These are phyloP conservation scores for Prunella fulvescens DNA, from an alignment of 2,113 vertebrate genomes.

Conservation along the genomic window DNA sequence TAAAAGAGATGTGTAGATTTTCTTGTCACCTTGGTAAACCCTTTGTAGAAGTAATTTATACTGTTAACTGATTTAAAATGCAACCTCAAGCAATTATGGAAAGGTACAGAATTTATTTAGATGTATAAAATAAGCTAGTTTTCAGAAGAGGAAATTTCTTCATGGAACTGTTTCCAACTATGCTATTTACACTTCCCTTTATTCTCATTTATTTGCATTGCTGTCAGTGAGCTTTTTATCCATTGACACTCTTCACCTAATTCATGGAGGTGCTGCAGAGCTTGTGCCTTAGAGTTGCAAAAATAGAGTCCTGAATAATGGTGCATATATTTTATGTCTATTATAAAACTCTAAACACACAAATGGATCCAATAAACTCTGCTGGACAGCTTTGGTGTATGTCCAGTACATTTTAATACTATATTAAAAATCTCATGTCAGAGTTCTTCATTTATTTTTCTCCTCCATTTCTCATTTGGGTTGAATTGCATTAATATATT, in stretches of 20 bases:
- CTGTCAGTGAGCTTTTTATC: not conserved
- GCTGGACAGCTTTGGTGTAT: not conserved
- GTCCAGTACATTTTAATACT: not conserved
- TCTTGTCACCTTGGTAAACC: not conserved
- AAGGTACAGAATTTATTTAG: not conserved
- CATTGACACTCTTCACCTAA: not conserved
- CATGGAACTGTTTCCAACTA: not conserved
- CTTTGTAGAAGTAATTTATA: not conserved
- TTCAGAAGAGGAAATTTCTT: not conserved
- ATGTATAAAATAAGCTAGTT: not conserved
- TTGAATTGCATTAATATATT: not conserved
- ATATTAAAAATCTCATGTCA: not conserved
- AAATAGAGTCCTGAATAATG: not conserved
- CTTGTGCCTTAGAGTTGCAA: not conserved
- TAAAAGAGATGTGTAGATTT: not conserved
- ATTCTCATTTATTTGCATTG: not conserved
- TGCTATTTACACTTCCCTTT: not conserved
- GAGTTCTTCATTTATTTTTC: not conserved
- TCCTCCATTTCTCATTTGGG: not conserved
- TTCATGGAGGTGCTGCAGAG: not conserved
- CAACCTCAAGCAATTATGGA: not conserved
- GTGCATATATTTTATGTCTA: not conserved
- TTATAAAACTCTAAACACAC: conserved; percentile 16
- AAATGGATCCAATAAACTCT: conserved; percentile 5
- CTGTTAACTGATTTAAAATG: not conserved